Base-by-base conservation (phyloP, 2,797 vertebrate species). In the Babyrousa celebensis region DNA sequence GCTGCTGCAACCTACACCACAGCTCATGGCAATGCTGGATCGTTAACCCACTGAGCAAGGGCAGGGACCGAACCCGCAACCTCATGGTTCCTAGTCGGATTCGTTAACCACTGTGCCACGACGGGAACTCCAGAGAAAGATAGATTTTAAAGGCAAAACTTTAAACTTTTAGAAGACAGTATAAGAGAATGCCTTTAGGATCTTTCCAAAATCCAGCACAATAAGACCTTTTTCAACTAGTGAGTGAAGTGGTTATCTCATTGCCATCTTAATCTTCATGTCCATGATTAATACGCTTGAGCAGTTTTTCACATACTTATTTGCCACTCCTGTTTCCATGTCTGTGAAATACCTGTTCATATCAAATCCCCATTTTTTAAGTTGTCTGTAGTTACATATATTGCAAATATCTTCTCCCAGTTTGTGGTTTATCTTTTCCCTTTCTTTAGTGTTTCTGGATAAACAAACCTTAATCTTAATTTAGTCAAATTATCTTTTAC, bases 121-220 rank as follows among this genome's bases (percentile, higher is more conserved):
- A 36, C 36, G 36, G 36, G 36, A 36, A 36, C 36, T 36, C 36
- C 36, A 36, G 36, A 36, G 36, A 36, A 36, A 36, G 36, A 36
- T 48, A 48, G 43, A 48, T 10, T 48, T 48, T 48, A 48, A 48
- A 6, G 9, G 43, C 43, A 87, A 95, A 93, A 60, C 36, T 75
- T 87, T 18, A 88, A 94, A 58, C 82, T 90, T 92, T 86, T 17
- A 78, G 54, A 91, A 77, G 72, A 94, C 21, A 56, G 25, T 14
- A 18, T 5, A 72, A 17, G 27, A 79, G 32, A 74, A 15, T 62
- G 83, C 62, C 40, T 86, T 85, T 36, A 91, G 54, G 32, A 48
- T 68, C 32, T 84, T 77, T 12, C n/a, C 58, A 85, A 67, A 32
- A 68, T 20, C 62, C 82, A 70, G 12, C 18, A n/a, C 29, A 40